Evolutionary conservation across 2,797 vertebrate species (phyloP).

Genomic region (Sphenopsis melanotis): DNA sequence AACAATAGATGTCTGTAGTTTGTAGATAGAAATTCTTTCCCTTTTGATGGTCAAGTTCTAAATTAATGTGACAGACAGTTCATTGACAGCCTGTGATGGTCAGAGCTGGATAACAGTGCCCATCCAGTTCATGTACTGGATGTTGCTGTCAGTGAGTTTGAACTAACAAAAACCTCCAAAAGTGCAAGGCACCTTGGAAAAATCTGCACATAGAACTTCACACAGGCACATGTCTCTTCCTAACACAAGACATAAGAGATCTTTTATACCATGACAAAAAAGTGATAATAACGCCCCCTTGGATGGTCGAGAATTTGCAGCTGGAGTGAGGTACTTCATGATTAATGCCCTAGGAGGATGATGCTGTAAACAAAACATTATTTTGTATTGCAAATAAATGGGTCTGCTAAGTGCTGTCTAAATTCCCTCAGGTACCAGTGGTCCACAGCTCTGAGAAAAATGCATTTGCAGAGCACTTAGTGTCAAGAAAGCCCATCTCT

Average conservation of each 20-base stretch:
- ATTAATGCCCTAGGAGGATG: conserved; percentile 53
- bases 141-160: neutral
- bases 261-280: conserved; percentile 15
- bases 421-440: conserved; percentile 52
- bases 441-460: conserved; percentile 61
- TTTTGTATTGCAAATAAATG: conserved; percentile 73
- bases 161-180: conserved; percentile 36
- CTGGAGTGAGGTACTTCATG: conserved; percentile 42
- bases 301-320: conserved; percentile 49
- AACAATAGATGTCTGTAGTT: neutral
- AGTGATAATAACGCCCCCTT: neutral
- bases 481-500: conserved; percentile 68
- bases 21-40: neutral
- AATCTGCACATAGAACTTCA: neutral
- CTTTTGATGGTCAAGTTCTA: neutral
- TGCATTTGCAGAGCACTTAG: conserved; percentile 54
- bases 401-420: conserved; percentile 64
- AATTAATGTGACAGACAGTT: neutral
- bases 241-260: neutral
- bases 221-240: neutral
- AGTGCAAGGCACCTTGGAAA: neutral
- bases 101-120: neutral
- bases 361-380: conserved; percentile 64
- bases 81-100: neutral
- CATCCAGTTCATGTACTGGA: neutral